These are phyloP conservation scores for Eleginops maclovinus DNA, from an alignment of 2,113 vertebrate species.

Conservation along the genomic window DNA sequence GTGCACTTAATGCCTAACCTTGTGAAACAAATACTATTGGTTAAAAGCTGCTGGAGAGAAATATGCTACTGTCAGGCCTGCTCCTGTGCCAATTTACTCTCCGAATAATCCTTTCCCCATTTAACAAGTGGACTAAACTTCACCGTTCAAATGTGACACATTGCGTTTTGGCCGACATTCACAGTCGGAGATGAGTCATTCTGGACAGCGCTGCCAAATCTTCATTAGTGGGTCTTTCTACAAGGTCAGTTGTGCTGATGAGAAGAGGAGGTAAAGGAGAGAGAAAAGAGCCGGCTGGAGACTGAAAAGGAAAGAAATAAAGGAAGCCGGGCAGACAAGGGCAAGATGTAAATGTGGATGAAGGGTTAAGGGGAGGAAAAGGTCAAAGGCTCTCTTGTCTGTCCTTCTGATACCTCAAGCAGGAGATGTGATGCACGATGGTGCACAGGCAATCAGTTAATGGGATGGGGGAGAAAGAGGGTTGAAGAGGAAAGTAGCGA, in stretches of 20 bases:
- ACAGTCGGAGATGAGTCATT: conserved; percentile 61
- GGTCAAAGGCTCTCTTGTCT: conserved; percentile 46
- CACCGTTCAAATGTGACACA: conserved; percentile 34
- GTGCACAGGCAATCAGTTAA: conserved; percentile 76
- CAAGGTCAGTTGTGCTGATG: conserved; percentile 50
- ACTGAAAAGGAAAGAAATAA: background rate
- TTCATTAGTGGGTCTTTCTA: conserved; percentile 59
- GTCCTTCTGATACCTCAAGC: conserved; percentile 34
- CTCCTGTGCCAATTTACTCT: conserved; percentile 52
- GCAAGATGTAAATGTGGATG: conserved; percentile 18
- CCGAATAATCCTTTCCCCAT: conserved; percentile 5
- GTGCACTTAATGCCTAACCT: conserved; percentile 36
- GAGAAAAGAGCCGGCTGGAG: background rate
- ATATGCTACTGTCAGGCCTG: conserved; percentile 21
- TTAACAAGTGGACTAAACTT: conserved; percentile 46
- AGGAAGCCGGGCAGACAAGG: background rate
- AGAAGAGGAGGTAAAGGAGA: conserved; percentile 1
- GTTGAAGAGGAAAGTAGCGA: background rate
- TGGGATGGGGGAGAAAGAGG: conserved; percentile 52
- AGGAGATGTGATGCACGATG: conserved; percentile 34
- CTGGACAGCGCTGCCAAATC: conserved; percentile 48
- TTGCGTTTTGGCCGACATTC: conserved; percentile 56
- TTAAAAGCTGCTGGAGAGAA: conserved; percentile 52
- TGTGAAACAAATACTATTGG: conserved; percentile 52
- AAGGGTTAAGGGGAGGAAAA: conserved; percentile 51